phyloP scores from a whole-genome alignment of 92 coral and sea anemone genomes.

The Bergia sp. region DNA sequence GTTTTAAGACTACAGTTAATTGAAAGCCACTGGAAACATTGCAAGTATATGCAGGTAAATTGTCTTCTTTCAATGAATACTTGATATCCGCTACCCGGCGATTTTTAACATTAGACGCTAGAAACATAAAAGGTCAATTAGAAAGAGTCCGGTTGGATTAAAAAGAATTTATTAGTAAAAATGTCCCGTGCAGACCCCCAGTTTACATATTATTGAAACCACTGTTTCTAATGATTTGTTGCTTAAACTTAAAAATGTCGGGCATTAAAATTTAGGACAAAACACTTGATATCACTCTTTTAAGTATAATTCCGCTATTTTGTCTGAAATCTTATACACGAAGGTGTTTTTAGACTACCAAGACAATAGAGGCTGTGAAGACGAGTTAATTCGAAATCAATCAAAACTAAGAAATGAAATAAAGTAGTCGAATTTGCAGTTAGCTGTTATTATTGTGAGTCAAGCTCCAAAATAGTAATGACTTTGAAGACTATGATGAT shows the following conservation, averaged over 20 bases:
- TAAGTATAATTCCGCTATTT: too few relatives aligned
- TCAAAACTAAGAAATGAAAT: not conserved
- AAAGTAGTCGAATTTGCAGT: not conserved
- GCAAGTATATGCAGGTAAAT: not conserved
- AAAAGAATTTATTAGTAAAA: not conserved
- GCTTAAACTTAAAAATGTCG: not conserved
- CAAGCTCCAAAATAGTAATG: not conserved
- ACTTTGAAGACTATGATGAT: not conserved
- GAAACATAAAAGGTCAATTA: not conserved
- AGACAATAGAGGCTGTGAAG: not conserved
- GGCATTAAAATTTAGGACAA: not conserved
- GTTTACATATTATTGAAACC: not conserved
- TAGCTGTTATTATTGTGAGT: not conserved
- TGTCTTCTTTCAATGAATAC: not conserved
- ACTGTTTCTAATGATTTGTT: not conserved
- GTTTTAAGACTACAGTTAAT: constrained; percentile 1
- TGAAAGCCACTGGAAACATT: too few relatives aligned
- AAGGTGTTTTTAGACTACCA: not conserved
- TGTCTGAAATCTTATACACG: not conserved
- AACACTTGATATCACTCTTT: not conserved
- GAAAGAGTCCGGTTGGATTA: not conserved
- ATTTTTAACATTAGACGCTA: not conserved
- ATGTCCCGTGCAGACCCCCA: not conserved
- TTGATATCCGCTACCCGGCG: not conserved
- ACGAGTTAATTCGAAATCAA: not conserved